phyloP scores from a whole-genome alignment of 2,888 invertebrate species.

The Orthosia gothica region DNA sequence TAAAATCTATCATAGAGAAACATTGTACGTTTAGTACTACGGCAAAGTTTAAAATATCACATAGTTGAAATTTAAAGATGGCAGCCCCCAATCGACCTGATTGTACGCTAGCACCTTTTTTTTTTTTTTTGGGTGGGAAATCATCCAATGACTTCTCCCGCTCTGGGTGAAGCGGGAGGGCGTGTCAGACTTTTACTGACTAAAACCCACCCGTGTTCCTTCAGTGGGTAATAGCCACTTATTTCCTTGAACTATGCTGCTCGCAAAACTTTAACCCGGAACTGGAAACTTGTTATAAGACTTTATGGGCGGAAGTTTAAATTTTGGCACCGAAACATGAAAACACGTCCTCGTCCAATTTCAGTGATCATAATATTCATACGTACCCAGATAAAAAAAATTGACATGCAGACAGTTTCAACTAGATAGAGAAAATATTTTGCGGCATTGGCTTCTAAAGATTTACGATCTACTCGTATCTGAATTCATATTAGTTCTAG shows the following conservation, averaged over 20 bases:
- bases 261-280: constrained; percentile 43
- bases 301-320: constrained; percentile 48
- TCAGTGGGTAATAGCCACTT: constrained; percentile 61
- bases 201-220: too few relatives aligned
- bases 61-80: constrained; percentile 21
- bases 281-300: constrained; percentile 46
- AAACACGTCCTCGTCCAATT: constrained; percentile 12
- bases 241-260: constrained; percentile 43
- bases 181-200: too few relatives aligned
- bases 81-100: constrained; percentile 27
- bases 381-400: neutral
- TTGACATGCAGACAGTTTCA: neutral
- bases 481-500: too few relatives aligned
- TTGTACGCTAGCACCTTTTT: constrained; percentile 38
- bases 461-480: too few relatives aligned
- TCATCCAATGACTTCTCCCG: too few relatives aligned
- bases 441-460: neutral
- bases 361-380: constrained; percentile 17
- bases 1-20: neutral
- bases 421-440: too few relatives aligned
- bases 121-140: too few relatives aligned
- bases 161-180: too few relatives aligned
- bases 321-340: constrained; percentile 51
- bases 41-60: constrained; percentile 32
- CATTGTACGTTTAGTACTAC: neutral